Percentiles rank a stretch among this genome's conserved stretches.
Conservation (phyloP, 2,113 vertebrate species). For the Leptobrachium ailaonicum region DNA sequence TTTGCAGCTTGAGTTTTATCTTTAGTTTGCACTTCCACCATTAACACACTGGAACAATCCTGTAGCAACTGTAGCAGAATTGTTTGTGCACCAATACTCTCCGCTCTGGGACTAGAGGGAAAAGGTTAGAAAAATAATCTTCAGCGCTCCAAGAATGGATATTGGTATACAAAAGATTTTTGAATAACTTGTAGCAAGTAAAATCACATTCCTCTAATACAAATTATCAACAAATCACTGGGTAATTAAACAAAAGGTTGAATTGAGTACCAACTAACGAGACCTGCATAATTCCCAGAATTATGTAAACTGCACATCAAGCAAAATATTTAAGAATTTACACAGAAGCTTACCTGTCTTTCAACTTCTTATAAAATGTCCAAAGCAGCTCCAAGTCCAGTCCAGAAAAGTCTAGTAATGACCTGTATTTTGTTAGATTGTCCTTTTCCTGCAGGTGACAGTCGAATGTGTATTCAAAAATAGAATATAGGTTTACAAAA, state of each 20-base stretch:
- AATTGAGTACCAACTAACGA: no score
- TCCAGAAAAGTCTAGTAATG: constrained; percentile 84
- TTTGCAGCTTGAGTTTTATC: constrained; percentile 19
- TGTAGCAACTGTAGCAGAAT: constrained; percentile 88
- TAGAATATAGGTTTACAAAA: no score
- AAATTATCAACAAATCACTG: no score
- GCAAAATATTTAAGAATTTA: no score
- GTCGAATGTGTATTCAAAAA: constrained; percentile 15
- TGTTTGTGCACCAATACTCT: constrained; percentile 81
- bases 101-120: constrained; percentile 76
- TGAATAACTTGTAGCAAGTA: no score
- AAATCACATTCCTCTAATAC: no score
- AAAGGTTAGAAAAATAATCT: background rate
- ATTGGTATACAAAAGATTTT: no score
- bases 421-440: constrained; percentile 83
- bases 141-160: no score
- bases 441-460: constrained; percentile 72
- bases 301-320: no score
- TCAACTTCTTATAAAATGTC: constrained; percentile 91
- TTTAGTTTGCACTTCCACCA: constrained; percentile 60
- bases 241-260: no score
- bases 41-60: constrained; percentile 86
- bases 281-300: no score
- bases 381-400: constrained; percentile 88
- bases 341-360: constrained; percentile 75